Evolutionary conservation across 2,113 vertebrate species (phyloP).

Genomic region (Eupsittula cactorum): DNA sequence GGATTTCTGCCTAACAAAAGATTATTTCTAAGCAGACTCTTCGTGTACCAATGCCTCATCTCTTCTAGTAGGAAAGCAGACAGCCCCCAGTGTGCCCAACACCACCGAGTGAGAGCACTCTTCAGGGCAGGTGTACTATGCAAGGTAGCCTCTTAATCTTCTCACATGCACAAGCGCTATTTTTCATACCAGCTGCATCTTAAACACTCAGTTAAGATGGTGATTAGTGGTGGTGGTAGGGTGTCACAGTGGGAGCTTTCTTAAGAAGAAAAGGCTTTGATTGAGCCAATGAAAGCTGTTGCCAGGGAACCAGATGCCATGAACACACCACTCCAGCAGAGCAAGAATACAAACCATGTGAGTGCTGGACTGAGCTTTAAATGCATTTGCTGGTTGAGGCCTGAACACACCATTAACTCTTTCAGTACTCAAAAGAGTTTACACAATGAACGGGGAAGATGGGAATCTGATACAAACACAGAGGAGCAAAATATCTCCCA

Average conservation of each 20-base stretch:
- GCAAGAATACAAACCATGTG: slow-evolving; percentile 78
- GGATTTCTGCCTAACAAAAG: slow-evolving; percentile 74
- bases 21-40: slow-evolving; percentile 45
- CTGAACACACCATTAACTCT: slow-evolving; percentile 68
- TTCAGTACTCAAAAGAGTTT: slow-evolving; percentile 32
- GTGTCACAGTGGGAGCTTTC: slow-evolving; percentile 81
- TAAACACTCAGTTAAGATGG: slow-evolving; percentile 75
- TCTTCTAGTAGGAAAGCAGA: slow-evolving; percentile 8
- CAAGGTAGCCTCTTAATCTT: slow-evolving; percentile 43
- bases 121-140: slow-evolving; percentile 61
- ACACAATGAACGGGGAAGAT: neutral
- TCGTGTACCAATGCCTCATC: neutral
- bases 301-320: slow-evolving; percentile 85
- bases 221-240: slow-evolving; percentile 80
- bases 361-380: slow-evolving; percentile 73
- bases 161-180: slow-evolving; percentile 45
- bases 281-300: slow-evolving; percentile 85
- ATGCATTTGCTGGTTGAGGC: slow-evolving; percentile 66
- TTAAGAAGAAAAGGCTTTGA: slow-evolving; percentile 84
- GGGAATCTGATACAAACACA: neutral
- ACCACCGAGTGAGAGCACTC: neutral
- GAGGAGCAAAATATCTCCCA: neutral
- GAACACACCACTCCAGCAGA: slow-evolving; percentile 79
- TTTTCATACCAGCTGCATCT: slow-evolving; percentile 80
- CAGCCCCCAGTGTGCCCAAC: neutral